Conservation (phyloP, 2,888 invertebrate species). For the Isoperla grammatica region DNA sequence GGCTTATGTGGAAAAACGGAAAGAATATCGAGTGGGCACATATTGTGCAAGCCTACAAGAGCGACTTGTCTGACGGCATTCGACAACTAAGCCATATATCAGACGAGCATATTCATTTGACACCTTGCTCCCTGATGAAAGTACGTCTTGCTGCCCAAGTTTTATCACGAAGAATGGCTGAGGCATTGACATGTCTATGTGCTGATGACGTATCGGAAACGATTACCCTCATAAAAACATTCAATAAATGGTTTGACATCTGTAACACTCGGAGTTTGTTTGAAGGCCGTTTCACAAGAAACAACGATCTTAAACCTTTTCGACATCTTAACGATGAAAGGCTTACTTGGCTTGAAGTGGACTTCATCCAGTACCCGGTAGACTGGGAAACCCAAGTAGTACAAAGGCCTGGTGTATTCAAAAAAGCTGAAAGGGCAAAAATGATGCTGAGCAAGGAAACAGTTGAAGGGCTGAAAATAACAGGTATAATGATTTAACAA, state of each 20-base stretch:
- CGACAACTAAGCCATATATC: neutral
- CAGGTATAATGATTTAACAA: neutral
- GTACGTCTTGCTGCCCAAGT: neutral
- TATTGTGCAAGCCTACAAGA: neutral
- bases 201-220: neutral
- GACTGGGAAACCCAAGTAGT: neutral
- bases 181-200: neutral
- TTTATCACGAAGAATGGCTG: neutral
- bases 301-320: neutral
- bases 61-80: neutral
- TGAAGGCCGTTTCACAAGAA: neutral
- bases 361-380: neutral
- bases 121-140: neutral
- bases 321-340: neutral
- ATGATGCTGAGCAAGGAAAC: neutral
- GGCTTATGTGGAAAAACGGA: neutral
- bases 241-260: constrained; percentile 1
- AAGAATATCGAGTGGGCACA: neutral
- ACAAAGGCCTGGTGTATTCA: neutral
- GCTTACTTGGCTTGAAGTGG: neutral
- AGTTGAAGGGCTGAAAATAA: neutral
- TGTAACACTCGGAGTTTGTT: neutral
- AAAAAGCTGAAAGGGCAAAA: neutral
- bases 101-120: neutral
- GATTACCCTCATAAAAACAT: neutral